These are phyloP conservation scores for Seladonia tumulorum DNA, from an alignment of 2,888 invertebrate genomes.

Conservation along the genomic window DNA sequence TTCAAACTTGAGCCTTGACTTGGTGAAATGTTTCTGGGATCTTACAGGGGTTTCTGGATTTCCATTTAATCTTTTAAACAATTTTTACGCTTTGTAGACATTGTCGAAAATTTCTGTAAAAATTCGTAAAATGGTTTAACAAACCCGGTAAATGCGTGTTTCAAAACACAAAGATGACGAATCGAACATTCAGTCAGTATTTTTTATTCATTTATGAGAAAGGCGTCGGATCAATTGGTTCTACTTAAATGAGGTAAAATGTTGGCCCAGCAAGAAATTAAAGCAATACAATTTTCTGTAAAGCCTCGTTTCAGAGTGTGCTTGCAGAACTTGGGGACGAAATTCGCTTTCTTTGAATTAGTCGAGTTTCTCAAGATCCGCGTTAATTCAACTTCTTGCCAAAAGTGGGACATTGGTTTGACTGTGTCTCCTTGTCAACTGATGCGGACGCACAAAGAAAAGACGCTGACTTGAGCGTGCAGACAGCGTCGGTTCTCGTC, in stretches of 20 bases:
- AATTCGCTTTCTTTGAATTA: neutral
- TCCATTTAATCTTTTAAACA: neutral
- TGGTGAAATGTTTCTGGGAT: neutral
- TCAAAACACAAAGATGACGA: too few species aligned
- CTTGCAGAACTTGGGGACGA: neutral
- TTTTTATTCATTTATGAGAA: neutral
- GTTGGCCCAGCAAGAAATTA: neutral
- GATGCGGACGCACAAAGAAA: conserved; percentile 37
- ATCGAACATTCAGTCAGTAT: neutral
- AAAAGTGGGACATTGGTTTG: conserved; percentile 2
- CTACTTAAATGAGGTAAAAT: neutral
- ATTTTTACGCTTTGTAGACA: neutral
- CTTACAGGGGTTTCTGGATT: neutral
- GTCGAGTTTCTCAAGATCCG: neutral
- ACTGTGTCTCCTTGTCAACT: conserved; percentile 31
- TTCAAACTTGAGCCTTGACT: neutral
- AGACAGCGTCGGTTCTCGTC: conserved; percentile 19
- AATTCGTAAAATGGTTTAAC: too few species aligned
- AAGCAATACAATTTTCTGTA: neutral
- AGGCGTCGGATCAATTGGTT: neutral
- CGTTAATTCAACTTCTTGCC: neutral
- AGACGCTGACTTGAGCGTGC: conserved; percentile 43
- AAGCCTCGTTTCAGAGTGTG: neutral
- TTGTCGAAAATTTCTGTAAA: neutral
- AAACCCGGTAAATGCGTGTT: too few species aligned